Evolutionary conservation across 2,797 vertebrate genomes (phyloP).

Genomic region (Nasua narica): DNA sequence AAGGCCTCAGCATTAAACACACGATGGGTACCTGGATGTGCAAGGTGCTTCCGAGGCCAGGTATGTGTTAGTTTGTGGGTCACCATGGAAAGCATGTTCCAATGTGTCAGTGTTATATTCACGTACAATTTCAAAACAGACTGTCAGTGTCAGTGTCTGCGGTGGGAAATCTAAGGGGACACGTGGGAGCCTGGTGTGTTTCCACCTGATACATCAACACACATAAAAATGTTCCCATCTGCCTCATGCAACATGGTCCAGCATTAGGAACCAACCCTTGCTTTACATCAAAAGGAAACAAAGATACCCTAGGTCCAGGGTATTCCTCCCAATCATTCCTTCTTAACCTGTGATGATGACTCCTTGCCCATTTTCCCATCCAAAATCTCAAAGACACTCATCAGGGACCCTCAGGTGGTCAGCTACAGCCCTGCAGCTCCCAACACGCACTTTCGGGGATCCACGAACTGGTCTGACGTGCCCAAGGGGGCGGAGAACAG

Average conservation of each 20-base stretch:
- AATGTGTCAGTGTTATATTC: background rate
- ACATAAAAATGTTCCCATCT: background rate
- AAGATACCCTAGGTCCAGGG: background rate
- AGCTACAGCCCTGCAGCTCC: background rate
- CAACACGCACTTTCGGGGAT: background rate
- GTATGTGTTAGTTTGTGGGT: background rate
- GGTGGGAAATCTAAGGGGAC: background rate
- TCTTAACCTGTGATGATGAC: background rate
- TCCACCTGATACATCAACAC: background rate
- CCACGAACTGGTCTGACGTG: fast-evolving
- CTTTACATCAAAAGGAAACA: background rate
- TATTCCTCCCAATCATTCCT: background rate
- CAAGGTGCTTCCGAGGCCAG: background rate
- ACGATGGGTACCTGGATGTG: no score
- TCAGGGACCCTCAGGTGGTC: background rate
- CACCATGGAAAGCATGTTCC: background rate
- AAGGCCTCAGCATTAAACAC: background rate
- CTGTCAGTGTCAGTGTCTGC: background rate
- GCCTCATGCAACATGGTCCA: background rate
- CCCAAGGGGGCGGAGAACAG: background rate
- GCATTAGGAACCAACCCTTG: background rate
- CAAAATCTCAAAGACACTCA: background rate
- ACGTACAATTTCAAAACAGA: background rate
- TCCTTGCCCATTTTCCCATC: background rate
- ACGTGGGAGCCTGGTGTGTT: background rate